A percentile compares a stretch with the other conserved stretches of the same genome.
phyloP scores from a whole-genome alignment of 2,888 invertebrate species.

The Leptopilina myrica region DNA sequence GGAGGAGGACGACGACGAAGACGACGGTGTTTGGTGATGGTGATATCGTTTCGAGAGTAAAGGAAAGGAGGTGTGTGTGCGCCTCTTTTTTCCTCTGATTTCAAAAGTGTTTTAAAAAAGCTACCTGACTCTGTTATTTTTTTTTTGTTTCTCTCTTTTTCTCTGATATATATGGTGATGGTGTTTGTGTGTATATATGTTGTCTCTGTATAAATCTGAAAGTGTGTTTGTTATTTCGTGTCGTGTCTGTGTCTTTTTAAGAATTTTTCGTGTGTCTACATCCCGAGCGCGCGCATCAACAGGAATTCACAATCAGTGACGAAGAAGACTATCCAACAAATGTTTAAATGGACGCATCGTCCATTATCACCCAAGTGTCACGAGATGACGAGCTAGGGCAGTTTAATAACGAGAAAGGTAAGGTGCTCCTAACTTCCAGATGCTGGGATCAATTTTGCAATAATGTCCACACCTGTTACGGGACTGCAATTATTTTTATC shows the following conservation, averaged over 20 bases:
- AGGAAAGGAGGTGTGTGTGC: constrained; percentile 40
- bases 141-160: constrained; percentile 1
- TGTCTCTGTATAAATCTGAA: constrained; percentile 35
- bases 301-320: constrained; percentile 70
- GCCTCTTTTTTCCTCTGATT: constrained; percentile 22
- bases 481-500: constrained; percentile 59
- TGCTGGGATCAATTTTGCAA: constrained; percentile 47
- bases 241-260: constrained; percentile 15
- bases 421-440: constrained; percentile 59
- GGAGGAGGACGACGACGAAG: neutral
- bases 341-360: constrained; percentile 98
- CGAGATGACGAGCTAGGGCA: constrained; percentile 93
- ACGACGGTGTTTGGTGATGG: constrained; percentile 50
- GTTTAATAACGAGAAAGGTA: constrained; percentile 96
- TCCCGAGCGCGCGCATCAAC: constrained; percentile 68
- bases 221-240: constrained; percentile 43
- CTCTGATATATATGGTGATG: constrained; percentile 27
- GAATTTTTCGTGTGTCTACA: constrained; percentile 28
- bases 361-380: constrained; percentile 98
- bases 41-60: constrained; percentile 47
- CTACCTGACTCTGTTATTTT: constrained; percentile 33
- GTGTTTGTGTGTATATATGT: constrained; percentile 55
- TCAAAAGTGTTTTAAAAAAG: neutral
- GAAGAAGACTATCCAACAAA: constrained; percentile 77
- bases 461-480: constrained; percentile 70